Evolutionary conservation across 2,113 vertebrate species (phyloP).

Genomic region (Chamaetylas fuelleborni): DNA sequence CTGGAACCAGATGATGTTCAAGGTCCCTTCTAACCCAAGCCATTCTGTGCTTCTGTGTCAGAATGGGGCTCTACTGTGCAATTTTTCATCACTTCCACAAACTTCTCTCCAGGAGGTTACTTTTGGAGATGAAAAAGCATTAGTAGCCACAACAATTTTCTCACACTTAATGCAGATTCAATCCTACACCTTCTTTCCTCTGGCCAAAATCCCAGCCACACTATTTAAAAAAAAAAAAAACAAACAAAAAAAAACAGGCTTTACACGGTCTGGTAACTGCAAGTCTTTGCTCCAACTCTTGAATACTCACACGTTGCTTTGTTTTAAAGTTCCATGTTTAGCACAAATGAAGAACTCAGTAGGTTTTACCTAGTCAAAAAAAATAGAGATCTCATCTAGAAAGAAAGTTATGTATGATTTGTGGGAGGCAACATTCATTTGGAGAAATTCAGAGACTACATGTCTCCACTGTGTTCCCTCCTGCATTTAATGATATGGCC

Average conservation of each 20-base stretch:
- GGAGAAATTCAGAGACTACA: background rate
- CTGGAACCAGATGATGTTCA: background rate
- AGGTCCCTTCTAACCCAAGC: background rate
- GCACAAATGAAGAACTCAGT: conserved; percentile 4
- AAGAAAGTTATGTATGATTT: background rate
- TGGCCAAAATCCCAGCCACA: background rate
- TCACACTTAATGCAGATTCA: background rate
- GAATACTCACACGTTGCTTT: conserved; percentile 25
- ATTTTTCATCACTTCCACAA: background rate
- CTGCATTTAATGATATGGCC: background rate
- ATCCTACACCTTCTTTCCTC: background rate
- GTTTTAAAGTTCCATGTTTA: background rate
- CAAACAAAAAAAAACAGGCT: background rate
- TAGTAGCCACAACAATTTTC: background rate
- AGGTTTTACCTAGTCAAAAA: background rate
- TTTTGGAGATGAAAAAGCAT: background rate
- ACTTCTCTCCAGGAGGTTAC: background rate
- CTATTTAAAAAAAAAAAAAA: background rate
- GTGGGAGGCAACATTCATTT: background rate
- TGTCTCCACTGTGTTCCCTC: background rate
- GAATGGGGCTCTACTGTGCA: background rate
- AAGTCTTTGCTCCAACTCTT: background rate
- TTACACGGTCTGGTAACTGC: background rate
- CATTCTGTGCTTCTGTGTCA: background rate
- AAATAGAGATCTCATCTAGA: background rate